Base-by-base conservation (phyloP, 2,113 vertebrate species). In the Saimiri boliviensis region DNA sequence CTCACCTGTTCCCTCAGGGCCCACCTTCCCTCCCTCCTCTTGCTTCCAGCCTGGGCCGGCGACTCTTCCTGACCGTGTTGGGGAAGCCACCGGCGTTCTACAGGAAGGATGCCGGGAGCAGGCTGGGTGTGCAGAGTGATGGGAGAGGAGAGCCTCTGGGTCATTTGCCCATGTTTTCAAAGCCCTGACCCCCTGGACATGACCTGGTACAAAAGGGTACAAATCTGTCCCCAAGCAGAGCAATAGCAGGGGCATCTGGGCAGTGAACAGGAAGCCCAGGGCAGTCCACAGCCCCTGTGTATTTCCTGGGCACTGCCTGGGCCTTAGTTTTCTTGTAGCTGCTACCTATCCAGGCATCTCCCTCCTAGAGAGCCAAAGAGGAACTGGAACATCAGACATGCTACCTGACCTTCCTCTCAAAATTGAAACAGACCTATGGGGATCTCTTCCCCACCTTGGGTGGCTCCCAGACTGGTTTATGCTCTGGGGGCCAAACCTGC, bases 251-350 rank as follows among this genome's bases (percentile, higher is more conserved):
- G 45, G 77, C 35, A 45, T 49, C 56, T 25, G 35, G 45, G 47
- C 37, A n/a, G 27, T 2, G 11, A 49, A 27, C 45, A 52, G 79
- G 37, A 17, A 2, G n/a, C 58, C 20, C 19, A 32, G 79, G 73
- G 9, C 0, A 0, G 35, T 20, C 42, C 25, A 1, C 1, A 3
- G 58, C 17, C 80, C 16, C 49, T 42, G 68, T 86, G 0, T 10
- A 19, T 49, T 19, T 73, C 74, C 45, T 23, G 42, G 77, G 35
- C 35, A 17, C 42, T 70, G 23, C 76, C 60, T 56, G 1, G 45
- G 35, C 17, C 77, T 88, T 30, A 60, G 16, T 9, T 60, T 71
- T 10, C 60, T 13, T n/a, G 12, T 19, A 52, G 66, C 60, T 1
- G 0, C 45, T 25, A 42, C 66, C 56, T 82, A 20, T 45, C 82